Evolutionary conservation across 2,113 vertebrate genomes (phyloP).

Genomic region (Tursiops truncatus): DNA sequence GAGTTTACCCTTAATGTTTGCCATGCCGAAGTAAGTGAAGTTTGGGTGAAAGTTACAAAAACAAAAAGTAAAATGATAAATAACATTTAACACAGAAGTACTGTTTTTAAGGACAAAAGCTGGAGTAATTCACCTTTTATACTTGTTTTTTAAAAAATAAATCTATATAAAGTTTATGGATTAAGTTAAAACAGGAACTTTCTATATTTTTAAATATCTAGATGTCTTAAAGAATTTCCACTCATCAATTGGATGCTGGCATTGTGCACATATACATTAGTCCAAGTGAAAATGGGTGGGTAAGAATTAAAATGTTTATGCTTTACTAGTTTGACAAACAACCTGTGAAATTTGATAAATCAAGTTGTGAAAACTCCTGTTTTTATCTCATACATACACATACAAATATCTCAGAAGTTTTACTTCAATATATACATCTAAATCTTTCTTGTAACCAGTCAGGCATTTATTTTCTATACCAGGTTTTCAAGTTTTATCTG

Average conservation of each 20-base stretch:
- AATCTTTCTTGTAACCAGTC: not conserved
- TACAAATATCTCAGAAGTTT: not conserved
- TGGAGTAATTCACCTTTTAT: not conserved
- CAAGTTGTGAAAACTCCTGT: not conserved
- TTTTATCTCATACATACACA: not conserved
- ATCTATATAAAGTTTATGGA: not conserved
- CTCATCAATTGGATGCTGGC: not conserved
- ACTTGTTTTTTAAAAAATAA: not conserved
- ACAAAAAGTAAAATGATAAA: not conserved
- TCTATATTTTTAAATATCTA: not conserved
- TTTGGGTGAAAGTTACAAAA: not conserved
- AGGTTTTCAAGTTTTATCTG: not conserved
- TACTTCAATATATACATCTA: not conserved
- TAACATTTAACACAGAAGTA: not conserved
- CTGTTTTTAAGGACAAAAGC: not conserved
- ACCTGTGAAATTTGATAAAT: not conserved
- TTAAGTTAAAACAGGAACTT: not conserved
- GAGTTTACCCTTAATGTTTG: conserved; percentile 29
- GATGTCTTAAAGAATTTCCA: not conserved
- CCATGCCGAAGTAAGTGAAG: not conserved
- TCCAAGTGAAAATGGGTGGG: not conserved
- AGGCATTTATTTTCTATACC: not conserved
- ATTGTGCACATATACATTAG: not conserved
- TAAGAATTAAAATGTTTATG: not conserved
- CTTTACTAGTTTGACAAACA: conserved; percentile 27